Conservation (phyloP, 2,797 vertebrate genomes). For the Coilia nasus region DNA sequence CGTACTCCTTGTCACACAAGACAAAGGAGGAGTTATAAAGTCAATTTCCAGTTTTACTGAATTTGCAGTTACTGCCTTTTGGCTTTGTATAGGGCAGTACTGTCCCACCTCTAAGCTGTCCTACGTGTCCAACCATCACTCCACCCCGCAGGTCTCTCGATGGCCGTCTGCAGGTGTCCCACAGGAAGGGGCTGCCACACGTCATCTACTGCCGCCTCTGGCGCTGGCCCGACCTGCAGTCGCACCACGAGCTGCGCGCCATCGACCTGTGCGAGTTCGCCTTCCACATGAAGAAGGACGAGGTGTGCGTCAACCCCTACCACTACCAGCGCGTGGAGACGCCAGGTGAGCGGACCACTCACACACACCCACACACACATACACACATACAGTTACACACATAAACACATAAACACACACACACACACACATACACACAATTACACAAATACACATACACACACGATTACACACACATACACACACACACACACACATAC, state of each 20-base stretch:
- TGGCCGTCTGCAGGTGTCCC: conserved; percentile 94
- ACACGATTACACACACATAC: neutral
- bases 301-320: conserved; percentile 98
- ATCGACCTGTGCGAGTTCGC: conserved; percentile 97
- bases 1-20: too few species aligned
- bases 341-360: conserved; percentile 78
- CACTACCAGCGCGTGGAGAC: conserved; percentile 98
- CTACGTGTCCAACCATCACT: neutral
- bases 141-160: conserved; percentile 87
- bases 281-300: conserved; percentile 98
- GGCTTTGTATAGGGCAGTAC: too few species aligned
- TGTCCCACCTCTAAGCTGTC: neutral
- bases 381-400: neutral
- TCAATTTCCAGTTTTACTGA: too few species aligned
- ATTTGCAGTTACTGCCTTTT: too few species aligned
- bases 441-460: too few species aligned
- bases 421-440: neutral
- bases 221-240: conserved; percentile 98
- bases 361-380: neutral
- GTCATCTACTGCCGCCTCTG: conserved; percentile 99
- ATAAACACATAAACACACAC: neutral
- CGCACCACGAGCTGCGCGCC: conserved; percentile 97
- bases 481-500: neutral
- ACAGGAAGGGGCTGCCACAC: conserved; percentile 95
- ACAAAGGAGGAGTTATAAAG: too few species aligned